Evolutionary conservation across 2,888 invertebrate species (phyloP), one percentile per base, ranked within the genome.

Genomic region (Cerceris ruficornis): DNA sequence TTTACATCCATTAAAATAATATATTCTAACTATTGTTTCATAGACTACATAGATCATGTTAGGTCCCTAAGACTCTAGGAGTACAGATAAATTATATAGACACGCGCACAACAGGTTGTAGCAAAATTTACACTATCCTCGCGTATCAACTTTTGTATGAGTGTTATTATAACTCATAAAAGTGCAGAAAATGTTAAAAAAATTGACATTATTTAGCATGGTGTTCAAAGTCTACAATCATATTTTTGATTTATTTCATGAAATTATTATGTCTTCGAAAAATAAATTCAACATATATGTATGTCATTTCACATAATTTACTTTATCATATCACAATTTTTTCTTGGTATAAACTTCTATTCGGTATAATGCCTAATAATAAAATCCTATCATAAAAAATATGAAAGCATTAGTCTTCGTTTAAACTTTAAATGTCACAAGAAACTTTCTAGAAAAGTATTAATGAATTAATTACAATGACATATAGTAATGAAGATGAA

Each of bases 11-110:
- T 62, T 62, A 74, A 73, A 70, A 62, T 62, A 55, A 69, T 57
- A 64, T 67, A 5, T 62, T 64, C 15, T 49, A 54, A 57, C 55
- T 59, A 59, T 17, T 39, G 61, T 58, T 61, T 67, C 61, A 14
- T 39, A 57, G 71, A 77, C 58, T 67, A 13, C 62, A 13, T 73
- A 66, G 17, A 77, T 71, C 54, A 14, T 68, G 55, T 86, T 81
- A 86, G 85, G 79, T 86, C 83, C 87, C 78, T 71, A 86, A 67
- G 85, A 80, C 85, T 86, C 82, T 71, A 77, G 54, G 73, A 68
- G 69, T 80, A 86, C 83, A 85, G 70, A 76, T 75, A 80, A 78
- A 57, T 77, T 69, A 66, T 72, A 58, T 80, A 64, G 55, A 74
- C 58, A 73, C 68, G 72, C 57, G 64, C 74, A 71, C 69, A 80